These are phyloP conservation scores for Brachionus sp. DNA, from an alignment of 1,140 invertebrate genomes.

Conservation along the genomic window DNA sequence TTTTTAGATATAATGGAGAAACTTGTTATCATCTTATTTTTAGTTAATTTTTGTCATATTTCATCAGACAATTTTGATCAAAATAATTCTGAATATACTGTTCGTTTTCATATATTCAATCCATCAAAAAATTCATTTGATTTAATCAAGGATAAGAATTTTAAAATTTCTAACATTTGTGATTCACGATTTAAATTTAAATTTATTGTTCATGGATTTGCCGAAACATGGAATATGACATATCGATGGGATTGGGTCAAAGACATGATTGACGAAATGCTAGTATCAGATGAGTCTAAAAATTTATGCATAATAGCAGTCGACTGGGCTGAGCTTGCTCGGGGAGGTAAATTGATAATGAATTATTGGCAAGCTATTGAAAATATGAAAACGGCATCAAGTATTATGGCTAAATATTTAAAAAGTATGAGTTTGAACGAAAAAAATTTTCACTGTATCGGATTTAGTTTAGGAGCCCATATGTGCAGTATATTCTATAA, in stretches of 20 bases:
- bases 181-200: background rate
- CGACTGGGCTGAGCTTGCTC: conserved; percentile 21
- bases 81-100: background rate
- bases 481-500: conserved; percentile 37
- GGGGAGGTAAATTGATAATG: background rate
- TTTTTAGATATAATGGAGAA: no score
- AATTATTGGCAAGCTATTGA: conserved; percentile 37
- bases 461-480: conserved; percentile 44
- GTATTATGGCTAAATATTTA: background rate
- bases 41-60: no score
- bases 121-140: background rate
- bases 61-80: no score
- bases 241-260: conserved; percentile 43
- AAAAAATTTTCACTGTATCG: conserved; percentile 46
- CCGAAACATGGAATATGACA: conserved; percentile 45
- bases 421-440: background rate
- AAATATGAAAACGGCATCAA: conserved; percentile 13
- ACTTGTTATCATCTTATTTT: no score
- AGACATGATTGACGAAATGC: conserved; percentile 19
- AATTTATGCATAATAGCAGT: conserved; percentile 9
- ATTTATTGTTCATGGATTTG: conserved; percentile 43
- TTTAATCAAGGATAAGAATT: background rate
- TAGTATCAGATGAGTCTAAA: background rate
- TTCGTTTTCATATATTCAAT: background rate
- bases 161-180: background rate